Conservation (phyloP, 2,888 invertebrate species). For the Trichogramma dendrolimi region DNA sequence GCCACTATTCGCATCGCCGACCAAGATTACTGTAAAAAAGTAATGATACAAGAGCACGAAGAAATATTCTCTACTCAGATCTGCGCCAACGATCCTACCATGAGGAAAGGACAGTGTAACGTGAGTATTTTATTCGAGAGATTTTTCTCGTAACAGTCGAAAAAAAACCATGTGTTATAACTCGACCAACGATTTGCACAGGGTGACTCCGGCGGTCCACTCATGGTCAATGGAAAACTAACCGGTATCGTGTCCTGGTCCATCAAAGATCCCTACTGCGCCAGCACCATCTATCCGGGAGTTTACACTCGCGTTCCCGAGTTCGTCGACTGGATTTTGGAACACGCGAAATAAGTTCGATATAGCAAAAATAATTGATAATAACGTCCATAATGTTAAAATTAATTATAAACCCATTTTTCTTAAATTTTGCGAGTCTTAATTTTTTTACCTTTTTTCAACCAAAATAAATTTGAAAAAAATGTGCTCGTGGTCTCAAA, state of each 20-base stretch:
- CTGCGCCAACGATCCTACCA: slow-evolving; percentile 20
- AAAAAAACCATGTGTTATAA: no score
- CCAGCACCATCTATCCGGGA: slow-evolving; percentile 17
- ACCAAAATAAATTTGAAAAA: no score
- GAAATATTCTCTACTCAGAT: slow-evolving; percentile 10
- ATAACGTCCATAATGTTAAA: no score
- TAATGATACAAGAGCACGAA: not conserved
- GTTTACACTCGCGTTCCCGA: slow-evolving; percentile 23
- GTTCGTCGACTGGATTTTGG: slow-evolving; percentile 21
- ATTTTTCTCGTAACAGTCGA: not conserved
- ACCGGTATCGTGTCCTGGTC: slow-evolving; percentile 24
- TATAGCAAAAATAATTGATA: slow-evolving; percentile 10
- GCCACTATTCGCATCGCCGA: slow-evolving; percentile 18
- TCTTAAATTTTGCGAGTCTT: no score
- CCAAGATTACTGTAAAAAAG: slow-evolving; percentile 8
- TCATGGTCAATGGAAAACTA: slow-evolving; percentile 13
- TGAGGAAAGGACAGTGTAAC: slow-evolving; percentile 20
- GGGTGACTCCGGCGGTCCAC: slow-evolving; percentile 25
- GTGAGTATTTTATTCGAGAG: slow-evolving; percentile 9
- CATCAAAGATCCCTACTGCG: slow-evolving; percentile 19
- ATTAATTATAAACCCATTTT: no score
- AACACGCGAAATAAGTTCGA: slow-evolving; percentile 9
- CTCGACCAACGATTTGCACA: not conserved
- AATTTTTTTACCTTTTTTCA: no score
- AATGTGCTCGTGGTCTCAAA: no score